Percentiles rank a stretch among this genome's conserved stretches.
phyloP scores from a whole-genome alignment of 2,888 invertebrate genomes.

The Rosalia funebris region DNA sequence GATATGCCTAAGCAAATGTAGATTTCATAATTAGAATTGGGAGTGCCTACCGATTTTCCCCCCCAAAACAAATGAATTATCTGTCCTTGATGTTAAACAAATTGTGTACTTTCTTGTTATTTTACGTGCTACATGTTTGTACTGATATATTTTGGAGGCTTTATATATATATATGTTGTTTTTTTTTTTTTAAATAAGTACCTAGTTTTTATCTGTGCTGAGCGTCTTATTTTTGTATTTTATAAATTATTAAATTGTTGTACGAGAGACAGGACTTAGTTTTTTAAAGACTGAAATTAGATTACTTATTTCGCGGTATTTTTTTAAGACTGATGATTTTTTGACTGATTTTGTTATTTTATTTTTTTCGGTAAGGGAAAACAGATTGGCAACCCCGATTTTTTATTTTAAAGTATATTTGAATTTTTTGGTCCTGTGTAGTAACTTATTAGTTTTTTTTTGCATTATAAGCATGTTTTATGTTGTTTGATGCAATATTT shows the following conservation, averaged over 20 bases:
- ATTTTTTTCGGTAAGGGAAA: conserved; percentile 39
- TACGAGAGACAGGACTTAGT: conserved; percentile 59
- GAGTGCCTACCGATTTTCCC: not conserved
- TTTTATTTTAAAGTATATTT: conserved; percentile 47
- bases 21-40: conserved; percentile 9
- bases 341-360: conserved; percentile 64
- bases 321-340: conserved; percentile 57
- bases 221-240: conserved; percentile 46
- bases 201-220: conserved; percentile 40
- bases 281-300: conserved; percentile 55
- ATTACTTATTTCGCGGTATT: conserved; percentile 56
- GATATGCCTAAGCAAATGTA: no score
- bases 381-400: conserved; percentile 64
- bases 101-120: conserved; percentile 22
- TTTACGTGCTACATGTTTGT: conserved; percentile 41
- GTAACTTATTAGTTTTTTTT: conserved; percentile 58
- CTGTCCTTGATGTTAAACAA: conserved; percentile 1
- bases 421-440: conserved; percentile 55
- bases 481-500: conserved; percentile 66
- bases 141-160: conserved; percentile 44
- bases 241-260: conserved; percentile 50
- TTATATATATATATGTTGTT: conserved; percentile 43
- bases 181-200: conserved; percentile 38
- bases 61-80: not conserved
- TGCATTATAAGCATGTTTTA: conserved; percentile 64